phyloP scores from a whole-genome alignment of 2,113 vertebrate species.

The Macrotis lagotis region DNA sequence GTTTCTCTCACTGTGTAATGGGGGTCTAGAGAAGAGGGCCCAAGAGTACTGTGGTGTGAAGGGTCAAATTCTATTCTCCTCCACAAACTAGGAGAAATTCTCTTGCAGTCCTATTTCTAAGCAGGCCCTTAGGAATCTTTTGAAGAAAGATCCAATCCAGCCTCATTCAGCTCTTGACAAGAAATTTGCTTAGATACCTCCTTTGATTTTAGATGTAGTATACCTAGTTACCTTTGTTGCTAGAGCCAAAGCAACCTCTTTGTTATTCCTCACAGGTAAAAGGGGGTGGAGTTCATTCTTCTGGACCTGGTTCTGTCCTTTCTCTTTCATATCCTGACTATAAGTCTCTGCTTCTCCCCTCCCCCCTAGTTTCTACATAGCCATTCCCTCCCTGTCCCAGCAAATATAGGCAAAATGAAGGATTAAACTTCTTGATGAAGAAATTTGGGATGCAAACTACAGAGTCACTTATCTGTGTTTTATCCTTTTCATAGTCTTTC shows the following conservation, averaged over 20 bases:
- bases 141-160: neutral
- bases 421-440: neutral
- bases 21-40: neutral
- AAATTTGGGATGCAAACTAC: neutral
- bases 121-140: neutral
- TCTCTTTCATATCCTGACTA: neutral
- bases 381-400: neutral
- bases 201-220: neutral
- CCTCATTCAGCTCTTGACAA: neutral
- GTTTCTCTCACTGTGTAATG: neutral
- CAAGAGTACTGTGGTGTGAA: neutral
- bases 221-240: neutral
- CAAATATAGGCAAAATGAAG: neutral
- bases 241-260: neutral
- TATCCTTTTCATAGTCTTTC: neutral
- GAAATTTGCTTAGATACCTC: neutral
- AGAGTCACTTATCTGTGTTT: neutral
- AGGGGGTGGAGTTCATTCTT: neutral
- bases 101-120: neutral
- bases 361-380: neutral
- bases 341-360: neutral
- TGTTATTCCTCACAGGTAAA: neutral
- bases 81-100: neutral
- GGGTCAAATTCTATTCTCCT: neutral
- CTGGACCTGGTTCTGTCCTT: neutral